Base-by-base conservation (phyloP, 2,797 vertebrate genomes). In the Benthosema pterotum region DNA sequence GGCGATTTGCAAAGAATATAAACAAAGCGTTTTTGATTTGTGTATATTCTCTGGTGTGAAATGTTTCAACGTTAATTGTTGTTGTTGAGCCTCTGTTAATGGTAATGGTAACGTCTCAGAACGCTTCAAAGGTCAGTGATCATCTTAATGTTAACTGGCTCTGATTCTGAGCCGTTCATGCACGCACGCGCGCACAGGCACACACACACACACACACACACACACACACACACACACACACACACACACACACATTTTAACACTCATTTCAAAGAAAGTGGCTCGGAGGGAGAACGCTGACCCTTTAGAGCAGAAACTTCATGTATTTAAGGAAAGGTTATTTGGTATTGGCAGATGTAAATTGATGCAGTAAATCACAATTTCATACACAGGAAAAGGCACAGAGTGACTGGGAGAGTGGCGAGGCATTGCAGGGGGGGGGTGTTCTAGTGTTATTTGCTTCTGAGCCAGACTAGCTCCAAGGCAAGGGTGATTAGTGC, bases 401-500 rank as follows among this genome's bases (percentile, higher is more conserved):
- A 15, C 48, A 52, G 65, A 32, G 72, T 6, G 50, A 59, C 38
- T 52, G 71, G 52, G 75, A 51, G 84, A 78, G 78, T 78, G 71
- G 69, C 48, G 71, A 75, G 61, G 83, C 72, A 63, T 76, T 71
- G 57, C 64, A 72, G 80, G 25, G 63, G 74, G 76, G 77, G 45
- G 50, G 47, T 45, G 80, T 85, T 88, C 75, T 76, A 75, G 59
- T 66, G 77, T 79, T 66, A 76, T 79, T 83, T 81, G 82, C 83
- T 86, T 82, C 80, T 63, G 79, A 88, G 82, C 86, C 85, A 90
- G 82, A 83, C 84, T 82, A 12, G 85, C 92, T 90, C 66, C 67
- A 5, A 89, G 87, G 89, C 85, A 79, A 57, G 72, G 78, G 84
- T 90, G 87, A 92, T 91, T 90, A 90, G 87, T 84, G 85, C 84